Percentiles rank a stretch among this genome's conserved stretches.
These are phyloP conservation scores for Stegostoma tigrinum DNA, from an alignment of 2,113 vertebrate genomes.

Conservation along the genomic window DNA sequence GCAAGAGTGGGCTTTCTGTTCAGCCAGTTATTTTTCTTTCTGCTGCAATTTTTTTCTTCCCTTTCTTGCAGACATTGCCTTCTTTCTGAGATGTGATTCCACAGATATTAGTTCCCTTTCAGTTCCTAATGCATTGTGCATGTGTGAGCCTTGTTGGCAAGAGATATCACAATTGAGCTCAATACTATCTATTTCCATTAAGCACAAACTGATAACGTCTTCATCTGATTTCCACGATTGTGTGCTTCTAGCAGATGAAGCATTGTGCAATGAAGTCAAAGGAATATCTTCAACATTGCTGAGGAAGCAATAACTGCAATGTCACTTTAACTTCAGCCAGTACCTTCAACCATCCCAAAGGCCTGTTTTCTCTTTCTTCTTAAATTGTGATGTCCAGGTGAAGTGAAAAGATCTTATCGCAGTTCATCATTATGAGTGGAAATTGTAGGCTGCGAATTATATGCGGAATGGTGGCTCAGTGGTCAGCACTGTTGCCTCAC, in stretches of 20 bases:
- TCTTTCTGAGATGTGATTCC: neutral
- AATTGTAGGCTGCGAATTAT: neutral
- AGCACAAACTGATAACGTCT: neutral
- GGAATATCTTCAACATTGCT: neutral
- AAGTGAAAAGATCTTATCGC: neutral
- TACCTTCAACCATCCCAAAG: neutral
- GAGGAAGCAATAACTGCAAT: neutral
- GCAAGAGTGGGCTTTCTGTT: slow-evolving; percentile 38
- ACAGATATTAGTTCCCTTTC: neutral
- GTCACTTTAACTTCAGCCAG: neutral
- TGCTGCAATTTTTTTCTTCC: neutral
- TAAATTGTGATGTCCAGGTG: neutral
- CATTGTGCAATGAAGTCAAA: neutral
- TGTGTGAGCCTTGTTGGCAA: neutral
- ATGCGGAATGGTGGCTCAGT: too few species aligned
- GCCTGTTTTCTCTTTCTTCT: neutral
- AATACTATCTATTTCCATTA: neutral
- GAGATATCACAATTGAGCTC: neutral
- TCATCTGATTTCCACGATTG: neutral
- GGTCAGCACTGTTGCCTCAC: too few species aligned
- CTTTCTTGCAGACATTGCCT: neutral
- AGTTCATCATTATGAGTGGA: neutral
- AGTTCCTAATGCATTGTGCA: neutral
- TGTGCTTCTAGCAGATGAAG: neutral
- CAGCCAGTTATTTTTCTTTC: neutral